Conservation (phyloP, 2,797 vertebrate species). For the Chrosomus eos region DNA sequence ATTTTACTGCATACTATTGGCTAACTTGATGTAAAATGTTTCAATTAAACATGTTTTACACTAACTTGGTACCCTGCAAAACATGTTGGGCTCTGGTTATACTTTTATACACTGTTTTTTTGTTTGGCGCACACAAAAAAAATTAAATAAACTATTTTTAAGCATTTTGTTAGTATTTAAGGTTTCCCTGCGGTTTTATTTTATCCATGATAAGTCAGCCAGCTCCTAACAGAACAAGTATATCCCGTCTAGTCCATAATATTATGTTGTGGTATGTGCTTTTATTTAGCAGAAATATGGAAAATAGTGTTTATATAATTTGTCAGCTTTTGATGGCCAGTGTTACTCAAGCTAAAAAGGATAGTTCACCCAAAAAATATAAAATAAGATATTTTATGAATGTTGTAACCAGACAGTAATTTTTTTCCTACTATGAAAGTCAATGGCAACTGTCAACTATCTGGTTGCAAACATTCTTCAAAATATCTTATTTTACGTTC, state of each 20-base stretch:
- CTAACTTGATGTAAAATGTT: neutral
- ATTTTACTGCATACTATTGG: neutral
- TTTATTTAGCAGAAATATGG: neutral
- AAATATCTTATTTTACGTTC: no score
- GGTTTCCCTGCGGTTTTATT: neutral
- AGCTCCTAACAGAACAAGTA: neutral
- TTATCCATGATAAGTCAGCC: neutral
- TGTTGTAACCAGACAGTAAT: no score
- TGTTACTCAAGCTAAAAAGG: neutral
- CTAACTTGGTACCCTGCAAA: neutral
- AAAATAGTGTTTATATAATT: neutral
- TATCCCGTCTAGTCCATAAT: neutral
- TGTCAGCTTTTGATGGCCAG: neutral
- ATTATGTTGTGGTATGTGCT: neutral
- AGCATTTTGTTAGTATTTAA: neutral
- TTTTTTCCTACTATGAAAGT: no score
- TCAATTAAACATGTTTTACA: neutral
- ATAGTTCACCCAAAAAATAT: no score
- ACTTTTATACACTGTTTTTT: neutral
- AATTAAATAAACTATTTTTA: neutral
- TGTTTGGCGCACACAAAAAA: neutral
- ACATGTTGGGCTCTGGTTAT: neutral
- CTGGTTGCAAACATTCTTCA: no score
- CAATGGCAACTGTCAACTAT: no score
- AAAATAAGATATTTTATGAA: no score